These are phyloP conservation scores for Caenorhabditis becei DNA, from an alignment of 2,888 invertebrate species.

Conservation along the genomic window DNA sequence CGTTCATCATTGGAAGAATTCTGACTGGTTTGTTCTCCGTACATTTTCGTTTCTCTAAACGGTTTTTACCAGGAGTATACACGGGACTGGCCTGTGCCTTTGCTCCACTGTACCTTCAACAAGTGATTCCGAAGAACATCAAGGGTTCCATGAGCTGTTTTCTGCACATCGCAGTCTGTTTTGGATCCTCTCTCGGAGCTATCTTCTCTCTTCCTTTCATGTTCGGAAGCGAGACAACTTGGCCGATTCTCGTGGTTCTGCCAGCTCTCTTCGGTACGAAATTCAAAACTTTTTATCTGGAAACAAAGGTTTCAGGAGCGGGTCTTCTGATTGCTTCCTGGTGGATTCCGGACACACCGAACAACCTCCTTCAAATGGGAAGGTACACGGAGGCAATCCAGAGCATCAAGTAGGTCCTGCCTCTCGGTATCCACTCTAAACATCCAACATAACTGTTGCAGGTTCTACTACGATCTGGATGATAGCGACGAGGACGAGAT, in stretches of 20 bases:
- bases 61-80: constrained; percentile 59
- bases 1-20: constrained; percentile 66
- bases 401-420: constrained; percentile 67
- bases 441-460: constrained; percentile 37
- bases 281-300: neutral
- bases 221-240: constrained; percentile 69
- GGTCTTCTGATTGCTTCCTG: constrained; percentile 52
- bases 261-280: constrained; percentile 68
- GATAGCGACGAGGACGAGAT: constrained; percentile 72
- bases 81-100: constrained; percentile 75
- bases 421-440: too few relatives aligned
- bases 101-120: constrained; percentile 75
- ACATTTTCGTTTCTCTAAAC: neutral
- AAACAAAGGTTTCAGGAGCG: constrained; percentile 39
- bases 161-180: constrained; percentile 77
- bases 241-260: constrained; percentile 73
- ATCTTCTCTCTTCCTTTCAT: constrained; percentile 76
- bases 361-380: constrained; percentile 70
- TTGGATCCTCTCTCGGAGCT: constrained; percentile 76
- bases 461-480: constrained; percentile 75
- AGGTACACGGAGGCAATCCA: constrained; percentile 69
- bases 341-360: constrained; percentile 76
- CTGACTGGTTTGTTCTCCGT: constrained; percentile 38
- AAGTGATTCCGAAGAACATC: constrained; percentile 76
- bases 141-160: constrained; percentile 75